A percentile compares a stretch with the other conserved stretches of the same genome.
Conservation (phyloP, 2,888 invertebrate species). For the Galerucella pusilla region DNA sequence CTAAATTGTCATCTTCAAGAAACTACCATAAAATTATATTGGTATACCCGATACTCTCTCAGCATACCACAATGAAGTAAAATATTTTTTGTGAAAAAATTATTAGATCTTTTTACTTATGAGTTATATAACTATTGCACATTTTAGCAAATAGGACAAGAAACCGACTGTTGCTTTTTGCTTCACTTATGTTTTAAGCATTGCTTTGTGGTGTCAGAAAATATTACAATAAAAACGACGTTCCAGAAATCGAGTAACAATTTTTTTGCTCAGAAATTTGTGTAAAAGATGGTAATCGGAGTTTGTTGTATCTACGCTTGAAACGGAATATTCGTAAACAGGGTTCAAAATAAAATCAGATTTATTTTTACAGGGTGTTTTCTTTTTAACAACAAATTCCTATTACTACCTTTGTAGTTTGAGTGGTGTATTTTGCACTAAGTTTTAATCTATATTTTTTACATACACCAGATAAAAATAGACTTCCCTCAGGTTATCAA, state of each 20-base stretch:
- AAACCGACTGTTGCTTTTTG: not conserved
- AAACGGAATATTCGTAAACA: constrained; percentile 24
- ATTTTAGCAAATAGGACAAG: no score
- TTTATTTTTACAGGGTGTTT: constrained; percentile 32
- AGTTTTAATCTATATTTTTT: constrained; percentile 27
- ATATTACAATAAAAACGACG: not conserved
- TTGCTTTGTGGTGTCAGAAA: not conserved
- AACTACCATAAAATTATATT: no score
- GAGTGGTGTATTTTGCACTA: constrained; percentile 16
- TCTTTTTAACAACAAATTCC: constrained; percentile 21
- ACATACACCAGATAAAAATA: constrained; percentile 34
- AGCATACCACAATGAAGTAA: no score
- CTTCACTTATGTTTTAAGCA: not conserved
- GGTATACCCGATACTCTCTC: no score
- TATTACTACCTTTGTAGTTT: constrained; percentile 5
- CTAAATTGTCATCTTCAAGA: no score
- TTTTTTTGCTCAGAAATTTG: constrained; percentile 13
- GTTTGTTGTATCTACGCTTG: constrained; percentile 18
- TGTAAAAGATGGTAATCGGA: constrained; percentile 9
- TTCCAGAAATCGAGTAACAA: not conserved
- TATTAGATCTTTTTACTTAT: no score
- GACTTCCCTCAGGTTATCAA: constrained; percentile 47
- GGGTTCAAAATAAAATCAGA: constrained; percentile 29
- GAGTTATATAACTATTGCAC: no score
- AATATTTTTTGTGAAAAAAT: no score